Evolutionary conservation across 1,140 invertebrate species (phyloP), one percentile per base, ranked within the genome.

Genomic region (Camponotus floridanus): DNA sequence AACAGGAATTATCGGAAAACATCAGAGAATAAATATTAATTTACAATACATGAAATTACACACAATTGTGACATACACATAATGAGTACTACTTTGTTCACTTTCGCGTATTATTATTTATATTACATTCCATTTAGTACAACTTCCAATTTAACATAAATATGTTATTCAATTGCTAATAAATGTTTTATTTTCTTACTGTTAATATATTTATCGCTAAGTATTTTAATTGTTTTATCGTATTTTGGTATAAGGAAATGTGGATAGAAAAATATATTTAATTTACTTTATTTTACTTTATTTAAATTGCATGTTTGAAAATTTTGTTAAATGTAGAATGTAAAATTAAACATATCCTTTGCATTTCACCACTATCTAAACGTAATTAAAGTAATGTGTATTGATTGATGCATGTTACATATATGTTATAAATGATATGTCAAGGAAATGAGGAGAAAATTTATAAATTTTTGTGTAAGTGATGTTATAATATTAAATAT

Each of bases 21-120:
- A 74, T 83, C 68, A 62, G 68, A 83, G 79, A 62, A 57, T 70
- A 83, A 83, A 83, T 83, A 62, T 83, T 83, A 74, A 73, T 83
- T 83, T 74, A 48, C 42, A 73, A 62, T 65, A 61, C 45, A 74
- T 74, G 55, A 83, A 73, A 83, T 80, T 80, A 73, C 26, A 26
- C 26, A 26, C 57, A 73, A 71, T 42, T 83, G 79, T 51, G 48
- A 51, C 48, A 51, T 51, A 51, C 15, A 74, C 68, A 70, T 83
- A 83, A 83, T 83, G 55, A 83, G 68, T 61, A 31, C 79, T 61
- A 74, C 79, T 83, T 83, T 62, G 55, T 83, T 31, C 39, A 83
- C 79, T 83, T 48, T 83, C 15, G 55, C 6, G 13, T 21, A 74
- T 57, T 70, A 83, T 57, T 81, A 81, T 81, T 81, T 73, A 83